A percentile compares a stretch with the other conserved stretches of the same genome.
Conservation (phyloP, 1,140 invertebrate species). For the Ceratina calcarata region DNA sequence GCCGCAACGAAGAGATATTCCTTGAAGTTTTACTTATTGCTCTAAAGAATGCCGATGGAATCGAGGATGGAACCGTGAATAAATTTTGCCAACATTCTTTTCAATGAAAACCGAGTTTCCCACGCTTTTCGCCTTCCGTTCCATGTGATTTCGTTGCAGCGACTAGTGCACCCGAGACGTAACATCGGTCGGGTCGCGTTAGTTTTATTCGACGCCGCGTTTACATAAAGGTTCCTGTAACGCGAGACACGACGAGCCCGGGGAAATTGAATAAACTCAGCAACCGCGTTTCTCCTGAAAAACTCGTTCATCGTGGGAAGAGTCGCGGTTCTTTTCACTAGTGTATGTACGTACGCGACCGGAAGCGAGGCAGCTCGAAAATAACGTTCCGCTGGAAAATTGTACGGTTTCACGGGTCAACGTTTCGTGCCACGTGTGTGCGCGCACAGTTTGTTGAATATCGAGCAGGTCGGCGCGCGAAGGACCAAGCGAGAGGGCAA, state of each 20-base stretch:
- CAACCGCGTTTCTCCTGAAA: background rate
- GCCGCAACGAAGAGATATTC: background rate
- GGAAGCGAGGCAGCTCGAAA: background rate
- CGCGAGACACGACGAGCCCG: slow-evolving; percentile 14
- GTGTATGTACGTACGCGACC: no score
- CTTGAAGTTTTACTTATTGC: slow-evolving; percentile 1
- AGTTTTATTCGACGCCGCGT: slow-evolving; percentile 40
- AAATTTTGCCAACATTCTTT: background rate
- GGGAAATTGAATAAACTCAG: slow-evolving; percentile 50
- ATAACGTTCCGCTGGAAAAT: background rate
- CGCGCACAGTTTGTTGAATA: background rate
- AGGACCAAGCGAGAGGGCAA: background rate
- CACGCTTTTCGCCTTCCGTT: background rate
- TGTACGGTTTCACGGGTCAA: background rate
- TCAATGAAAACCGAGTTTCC: background rate
- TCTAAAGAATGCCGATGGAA: background rate
- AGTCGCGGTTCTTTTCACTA: no score
- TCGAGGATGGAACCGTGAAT: background rate
- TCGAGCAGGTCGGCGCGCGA: background rate
- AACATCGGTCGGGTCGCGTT: slow-evolving; percentile 9
- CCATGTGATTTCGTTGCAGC: background rate
- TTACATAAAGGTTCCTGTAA: slow-evolving; percentile 28
- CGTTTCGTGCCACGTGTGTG: background rate
- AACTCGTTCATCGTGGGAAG: background rate
- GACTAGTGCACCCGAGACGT: background rate